Evolutionary conservation across 2,113 vertebrate genomes (phyloP), one percentile per base, ranked within the genome.

Genomic region (Archocentrus centrarchus): DNA sequence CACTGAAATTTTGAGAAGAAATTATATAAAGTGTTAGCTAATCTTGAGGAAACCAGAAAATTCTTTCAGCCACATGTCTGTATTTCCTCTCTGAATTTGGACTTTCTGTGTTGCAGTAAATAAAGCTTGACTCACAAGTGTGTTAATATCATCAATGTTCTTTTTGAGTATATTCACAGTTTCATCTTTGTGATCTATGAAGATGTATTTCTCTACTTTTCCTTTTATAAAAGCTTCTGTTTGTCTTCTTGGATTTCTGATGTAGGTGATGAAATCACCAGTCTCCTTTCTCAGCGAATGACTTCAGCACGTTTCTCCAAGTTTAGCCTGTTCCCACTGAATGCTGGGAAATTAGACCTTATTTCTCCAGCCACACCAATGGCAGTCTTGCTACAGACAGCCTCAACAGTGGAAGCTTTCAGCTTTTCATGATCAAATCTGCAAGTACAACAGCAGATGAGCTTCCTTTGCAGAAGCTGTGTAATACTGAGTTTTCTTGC

Each of bases 281-380:
- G 59, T 59, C 0, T 15, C 30, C 24, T 0, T 50, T 79, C 41
- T 53, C 13, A 0, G 44, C 59, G 0, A 79, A 59, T 14, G 59
- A 0, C 41, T n/a, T 79, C 27, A 79, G 2, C 41, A 78, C 10
- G 17, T 78, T 61, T 77, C 39, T 77, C 47, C 4, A 79, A 11
- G 60, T 79, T 39, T 3, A 41, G 35, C 22, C 62, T 68, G 37
- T 59, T 80, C 24, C n/a, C n/a, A n/a, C 5, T 80, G 53, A 80
- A 80, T 27, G 62, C 62, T 44, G 78, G 11, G 35, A 68, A 55
- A 30, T 0, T 80, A 59, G 11, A n/a, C 50, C 5, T 80, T n/a
- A 80, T 66, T 2, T 93, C 79, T 3, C n/a, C 77, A 27, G 94
- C 89, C 0, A 97, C 85, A 70, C 4, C 66, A 79, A 85, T 91